Evolutionary conservation across 2,797 vertebrate species (phyloP).

Genomic region (Halcyon chelicuti): DNA sequence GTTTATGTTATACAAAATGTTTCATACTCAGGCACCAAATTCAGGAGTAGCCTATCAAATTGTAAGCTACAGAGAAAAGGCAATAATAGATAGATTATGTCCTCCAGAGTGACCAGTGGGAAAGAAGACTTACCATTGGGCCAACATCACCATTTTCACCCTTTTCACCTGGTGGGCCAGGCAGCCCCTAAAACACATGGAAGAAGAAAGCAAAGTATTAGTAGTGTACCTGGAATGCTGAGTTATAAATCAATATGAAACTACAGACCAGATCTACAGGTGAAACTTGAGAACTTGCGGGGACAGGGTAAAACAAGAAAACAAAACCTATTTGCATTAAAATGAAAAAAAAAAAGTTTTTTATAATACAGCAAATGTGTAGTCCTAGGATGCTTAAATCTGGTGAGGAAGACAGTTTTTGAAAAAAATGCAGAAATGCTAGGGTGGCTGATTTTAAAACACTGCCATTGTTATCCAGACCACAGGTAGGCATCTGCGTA

Average conservation of each 20-base stretch:
- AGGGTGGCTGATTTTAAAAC: neutral
- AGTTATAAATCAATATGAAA: neutral
- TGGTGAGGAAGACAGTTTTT: neutral
- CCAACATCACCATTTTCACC: slow-evolving; percentile 98
- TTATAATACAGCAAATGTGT: neutral
- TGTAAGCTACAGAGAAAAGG: neutral
- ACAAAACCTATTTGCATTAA: neutral
- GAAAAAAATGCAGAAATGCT: neutral
- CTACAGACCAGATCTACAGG: neutral
- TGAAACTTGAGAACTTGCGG: neutral
- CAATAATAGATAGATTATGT: accelerated
- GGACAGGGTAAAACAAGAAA: neutral
- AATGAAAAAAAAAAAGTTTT: neutral
- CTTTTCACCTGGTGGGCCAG: slow-evolving; percentile 96
- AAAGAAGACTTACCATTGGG: slow-evolving; percentile 88
- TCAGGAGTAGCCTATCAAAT: neutral
- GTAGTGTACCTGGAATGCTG: neutral
- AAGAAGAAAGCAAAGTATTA: neutral
- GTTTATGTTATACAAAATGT: neutral
- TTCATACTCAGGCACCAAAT: neutral
- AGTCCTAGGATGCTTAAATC: neutral
- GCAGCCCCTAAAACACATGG: slow-evolving; percentile 86
- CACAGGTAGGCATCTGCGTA: neutral
- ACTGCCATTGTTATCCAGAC: neutral
- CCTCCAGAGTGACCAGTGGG: neutral